Evolutionary conservation across 2,113 vertebrate genomes (phyloP).

Genomic region (Oryzias melastigma): DNA sequence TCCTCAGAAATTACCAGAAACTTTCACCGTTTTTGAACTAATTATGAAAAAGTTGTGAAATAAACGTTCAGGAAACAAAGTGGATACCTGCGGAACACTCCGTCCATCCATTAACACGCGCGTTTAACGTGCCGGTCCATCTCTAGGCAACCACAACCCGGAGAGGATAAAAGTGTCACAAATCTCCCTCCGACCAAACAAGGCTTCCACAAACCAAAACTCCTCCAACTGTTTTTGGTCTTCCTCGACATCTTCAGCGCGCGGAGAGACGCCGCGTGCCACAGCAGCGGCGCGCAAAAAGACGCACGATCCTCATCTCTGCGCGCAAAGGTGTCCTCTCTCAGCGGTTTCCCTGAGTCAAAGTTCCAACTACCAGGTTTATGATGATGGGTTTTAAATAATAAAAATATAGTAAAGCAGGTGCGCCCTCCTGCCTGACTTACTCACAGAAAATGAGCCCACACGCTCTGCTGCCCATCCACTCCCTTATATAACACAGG

Average conservation of each 20-base stretch:
- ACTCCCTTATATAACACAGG: conserved; percentile 35
- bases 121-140: too few relatives aligned
- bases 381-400: background rate
- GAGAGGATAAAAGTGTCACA: conserved; percentile 4
- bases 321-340: conserved; percentile 7
- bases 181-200: background rate
- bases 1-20: background rate
- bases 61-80: conserved; percentile 16
- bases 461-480: conserved; percentile 5
- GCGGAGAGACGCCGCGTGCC: conserved; percentile 1
- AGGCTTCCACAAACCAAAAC: background rate
- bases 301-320: background rate
- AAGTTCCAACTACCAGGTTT: conserved; percentile 27
- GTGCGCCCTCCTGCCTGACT: conserved; percentile 29
- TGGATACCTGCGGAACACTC: conserved; percentile 33
- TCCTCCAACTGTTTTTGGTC: conserved; percentile 1
- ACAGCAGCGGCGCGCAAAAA: background rate
- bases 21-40: background rate
- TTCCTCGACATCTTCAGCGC: conserved; percentile 2
- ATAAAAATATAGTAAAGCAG: background rate
- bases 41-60: conserved; percentile 41
- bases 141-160: too few relatives aligned
- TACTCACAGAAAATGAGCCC: conserved; percentile 14
- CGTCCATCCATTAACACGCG: too few relatives aligned
- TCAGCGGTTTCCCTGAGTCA: conserved; percentile 1